Evolutionary conservation across 1,140 invertebrate genomes (phyloP), one percentile per base, ranked within the genome.

Genomic region (Rhynchophorus ferrugineus): DNA sequence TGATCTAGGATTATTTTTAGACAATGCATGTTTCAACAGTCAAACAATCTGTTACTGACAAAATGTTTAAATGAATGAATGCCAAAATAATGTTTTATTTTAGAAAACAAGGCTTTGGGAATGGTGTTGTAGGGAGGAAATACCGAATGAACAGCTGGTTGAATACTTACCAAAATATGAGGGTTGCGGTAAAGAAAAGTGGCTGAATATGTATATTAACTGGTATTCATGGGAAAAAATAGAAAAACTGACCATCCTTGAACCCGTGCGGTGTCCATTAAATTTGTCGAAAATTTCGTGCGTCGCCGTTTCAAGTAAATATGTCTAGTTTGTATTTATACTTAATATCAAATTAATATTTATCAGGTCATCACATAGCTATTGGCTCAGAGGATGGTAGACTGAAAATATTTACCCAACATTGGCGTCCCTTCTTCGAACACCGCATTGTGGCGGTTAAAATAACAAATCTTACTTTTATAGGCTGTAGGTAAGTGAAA

Each of bases 41-140:
- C n/a, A n/a, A n/a, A n/a, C n/a, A n/a, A n/a, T n/a, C n/a, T n/a
- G n/a, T n/a, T n/a, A n/a, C n/a, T n/a, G n/a, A n/a, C n/a, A n/a
- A n/a, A n/a, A n/a, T n/a, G n/a, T n/a, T n/a, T n/a, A n/a, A n/a
- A n/a, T n/a, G n/a, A n/a, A n/a, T n/a, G n/a, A n/a, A n/a, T n/a
- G n/a, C n/a, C n/a, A 16, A 48, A 37, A 48, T 48, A 14, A 42
- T 24, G 36, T 54, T 51, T 21, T 50, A 13, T 52, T 57, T 14
- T 49, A 68, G 66, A 66, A 59, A 60, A 64, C 60, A 8, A 47
- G 54, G 24, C 36, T 68, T 22, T 66, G 64, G 64, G 56, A 62
- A 45, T 63, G 61, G 56, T 63, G 61, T 44, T 68, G 64, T 42
- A 44, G 50, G 19, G 61, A 65, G 41, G 66, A 68, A 46, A 66